Conservation (phyloP, 1,140 invertebrate species). For the Drosophila truncata region DNA sequence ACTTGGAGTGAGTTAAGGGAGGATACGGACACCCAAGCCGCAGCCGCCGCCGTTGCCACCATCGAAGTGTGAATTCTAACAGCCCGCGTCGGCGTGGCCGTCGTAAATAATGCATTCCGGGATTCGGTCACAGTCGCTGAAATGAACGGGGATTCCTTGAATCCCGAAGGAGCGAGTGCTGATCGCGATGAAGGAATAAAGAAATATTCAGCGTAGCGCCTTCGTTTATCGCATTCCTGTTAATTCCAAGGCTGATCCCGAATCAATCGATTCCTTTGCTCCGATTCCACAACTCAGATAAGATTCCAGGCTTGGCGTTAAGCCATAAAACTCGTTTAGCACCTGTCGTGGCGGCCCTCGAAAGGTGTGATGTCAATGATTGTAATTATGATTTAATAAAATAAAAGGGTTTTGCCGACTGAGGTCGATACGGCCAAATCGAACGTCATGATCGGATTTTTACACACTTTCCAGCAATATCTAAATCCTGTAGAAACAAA, state of each 20-base stretch:
- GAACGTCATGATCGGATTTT: constrained; percentile 39
- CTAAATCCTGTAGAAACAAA: constrained; percentile 1
- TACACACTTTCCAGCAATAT: neutral
- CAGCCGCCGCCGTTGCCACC: constrained; percentile 52
- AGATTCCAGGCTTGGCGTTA: constrained; percentile 51
- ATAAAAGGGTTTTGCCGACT: constrained; percentile 62
- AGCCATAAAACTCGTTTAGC: constrained; percentile 80
- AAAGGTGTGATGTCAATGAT: constrained; percentile 75
- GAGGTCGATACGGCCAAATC: constrained; percentile 38
- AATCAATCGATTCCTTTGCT: constrained; percentile 42
- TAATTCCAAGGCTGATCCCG: constrained; percentile 72
- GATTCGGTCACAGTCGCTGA: constrained; percentile 57
- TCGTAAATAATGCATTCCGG: constrained; percentile 75
- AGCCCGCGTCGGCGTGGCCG: constrained; percentile 60
- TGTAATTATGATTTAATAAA: constrained; percentile 72
- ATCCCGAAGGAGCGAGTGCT: constrained; percentile 2
- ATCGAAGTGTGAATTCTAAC: constrained; percentile 81
- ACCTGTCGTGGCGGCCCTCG: constrained; percentile 46
- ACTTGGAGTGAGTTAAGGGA: constrained; percentile 34
- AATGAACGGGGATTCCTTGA: constrained; percentile 70
- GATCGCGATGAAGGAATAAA: constrained; percentile 9
- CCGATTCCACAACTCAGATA: constrained; percentile 7
- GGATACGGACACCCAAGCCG: constrained; percentile 70
- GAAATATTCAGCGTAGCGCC: constrained; percentile 46
- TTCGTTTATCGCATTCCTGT: constrained; percentile 73